A percentile compares a stretch with the other conserved stretches of the same genome.
These are phyloP conservation scores for Herpetotheres cachinnans DNA, from an alignment of 2,113 vertebrate species.

Conservation along the genomic window DNA sequence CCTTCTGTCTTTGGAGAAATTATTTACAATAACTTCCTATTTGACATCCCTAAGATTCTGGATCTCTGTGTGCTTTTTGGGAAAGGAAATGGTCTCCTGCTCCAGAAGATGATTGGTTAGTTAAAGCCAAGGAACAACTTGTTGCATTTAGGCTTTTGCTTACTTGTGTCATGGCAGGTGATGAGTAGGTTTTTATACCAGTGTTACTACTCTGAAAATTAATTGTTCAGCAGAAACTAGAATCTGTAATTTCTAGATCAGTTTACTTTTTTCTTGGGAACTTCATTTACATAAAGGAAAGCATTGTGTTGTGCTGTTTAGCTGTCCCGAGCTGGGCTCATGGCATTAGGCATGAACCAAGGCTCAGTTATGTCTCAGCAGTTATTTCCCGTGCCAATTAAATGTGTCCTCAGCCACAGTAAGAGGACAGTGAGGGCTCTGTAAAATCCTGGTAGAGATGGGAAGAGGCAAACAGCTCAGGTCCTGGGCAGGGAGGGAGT, in stretches of 20 bases:
- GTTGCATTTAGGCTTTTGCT: not conserved
- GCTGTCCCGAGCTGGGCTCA: not conserved
- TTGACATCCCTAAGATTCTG: slow-evolving; percentile 96
- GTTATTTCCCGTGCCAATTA: not conserved
- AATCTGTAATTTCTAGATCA: not conserved
- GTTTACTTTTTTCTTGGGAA: not conserved
- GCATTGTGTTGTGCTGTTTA: not conserved
- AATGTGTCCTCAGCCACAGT: not conserved
- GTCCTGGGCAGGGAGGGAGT: not conserved
- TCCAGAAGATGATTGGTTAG: slow-evolving; percentile 96
- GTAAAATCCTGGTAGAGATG: not conserved
- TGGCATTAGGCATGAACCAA: not conserved
- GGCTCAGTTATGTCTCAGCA: not conserved
- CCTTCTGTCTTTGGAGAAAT: slow-evolving; percentile 92
- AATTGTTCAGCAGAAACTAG: not conserved
- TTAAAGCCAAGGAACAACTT: not conserved
- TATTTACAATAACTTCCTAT: slow-evolving; percentile 94
- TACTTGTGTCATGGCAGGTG: not conserved
- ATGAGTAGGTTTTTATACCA: not conserved
- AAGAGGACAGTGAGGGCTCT: not conserved
- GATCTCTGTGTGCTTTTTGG: slow-evolving; percentile 96
- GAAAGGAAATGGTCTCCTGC: slow-evolving; percentile 87
- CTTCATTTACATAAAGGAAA: not conserved
- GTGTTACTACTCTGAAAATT: not conserved
- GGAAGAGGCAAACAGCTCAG: not conserved